Conservation (phyloP, 2,888 invertebrate genomes). For the Dermolepida albohirtum region DNA sequence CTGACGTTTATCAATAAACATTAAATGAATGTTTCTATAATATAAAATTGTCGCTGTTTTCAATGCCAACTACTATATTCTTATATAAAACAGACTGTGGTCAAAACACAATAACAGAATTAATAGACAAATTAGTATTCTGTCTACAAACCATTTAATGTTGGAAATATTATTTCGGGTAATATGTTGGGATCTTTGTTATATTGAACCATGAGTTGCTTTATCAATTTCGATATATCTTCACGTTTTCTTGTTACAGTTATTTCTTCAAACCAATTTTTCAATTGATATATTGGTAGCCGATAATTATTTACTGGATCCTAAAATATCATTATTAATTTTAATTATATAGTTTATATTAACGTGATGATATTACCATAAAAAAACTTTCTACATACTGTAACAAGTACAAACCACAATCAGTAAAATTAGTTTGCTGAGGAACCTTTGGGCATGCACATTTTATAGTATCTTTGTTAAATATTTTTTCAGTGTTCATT, state of each 20-base stretch:
- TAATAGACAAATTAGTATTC: too few species aligned
- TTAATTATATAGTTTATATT: conserved; percentile 2
- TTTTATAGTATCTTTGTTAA: conserved; percentile 86
- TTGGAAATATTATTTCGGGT: conserved; percentile 81
- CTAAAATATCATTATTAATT: conserved; percentile 62
- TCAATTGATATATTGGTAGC: conserved; percentile 84
- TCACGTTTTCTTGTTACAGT: conserved; percentile 87
- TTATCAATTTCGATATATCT: conserved; percentile 84
- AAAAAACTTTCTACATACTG: conserved; percentile 98
- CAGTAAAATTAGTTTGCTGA: conserved; percentile 97
- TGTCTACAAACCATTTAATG: conserved; percentile 73
- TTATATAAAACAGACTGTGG: too few species aligned
- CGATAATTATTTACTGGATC: conserved; percentile 85
- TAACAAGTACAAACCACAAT: conserved; percentile 95
- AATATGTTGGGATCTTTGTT: conserved; percentile 76
- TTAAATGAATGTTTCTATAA: too few species aligned
- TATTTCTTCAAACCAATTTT: conserved; percentile 89
- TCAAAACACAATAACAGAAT: too few species aligned
- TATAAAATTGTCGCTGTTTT: too few species aligned
- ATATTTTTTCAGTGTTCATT: conserved; percentile 72
- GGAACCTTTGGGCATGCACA: conserved; percentile 92
- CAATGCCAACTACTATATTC: too few species aligned
- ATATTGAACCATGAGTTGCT: conserved; percentile 78
- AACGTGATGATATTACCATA: conserved; percentile 68
- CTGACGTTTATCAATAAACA: too few species aligned